A percentile compares a stretch with the other conserved stretches of the same genome.
Conservation (phyloP, 2,113 vertebrate species). For the Scatophagus argus region DNA sequence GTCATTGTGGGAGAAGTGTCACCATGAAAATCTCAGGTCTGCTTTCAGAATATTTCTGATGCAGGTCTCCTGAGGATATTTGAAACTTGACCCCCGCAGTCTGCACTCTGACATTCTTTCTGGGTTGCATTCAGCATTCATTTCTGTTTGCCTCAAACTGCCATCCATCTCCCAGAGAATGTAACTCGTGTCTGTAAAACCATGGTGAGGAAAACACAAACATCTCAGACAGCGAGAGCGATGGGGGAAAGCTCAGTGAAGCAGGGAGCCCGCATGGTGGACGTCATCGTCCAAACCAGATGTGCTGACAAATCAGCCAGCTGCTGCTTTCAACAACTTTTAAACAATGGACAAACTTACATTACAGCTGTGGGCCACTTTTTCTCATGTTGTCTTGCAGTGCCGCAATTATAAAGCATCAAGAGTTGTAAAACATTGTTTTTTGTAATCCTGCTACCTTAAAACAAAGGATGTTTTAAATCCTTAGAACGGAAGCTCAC, state of each 20-base stretch:
- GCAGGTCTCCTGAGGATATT: background rate
- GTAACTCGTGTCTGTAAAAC: constrained; percentile 44
- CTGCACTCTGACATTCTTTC: constrained; percentile 2
- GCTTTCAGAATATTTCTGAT: background rate
- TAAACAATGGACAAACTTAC: constrained; percentile 27
- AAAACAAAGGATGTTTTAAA: background rate
- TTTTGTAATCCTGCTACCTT: background rate
- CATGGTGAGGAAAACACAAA: constrained; percentile 74
- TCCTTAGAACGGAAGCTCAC: background rate
- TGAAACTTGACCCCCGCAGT: constrained; percentile 13
- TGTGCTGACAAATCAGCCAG: constrained; percentile 46
- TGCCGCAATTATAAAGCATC: background rate
- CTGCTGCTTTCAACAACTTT: constrained; percentile 32
- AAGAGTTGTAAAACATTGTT: background rate
- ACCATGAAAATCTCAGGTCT: constrained; percentile 5
- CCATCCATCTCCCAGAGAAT: constrained; percentile 27
- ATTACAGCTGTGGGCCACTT: constrained; percentile 17
- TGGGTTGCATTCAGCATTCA: background rate
- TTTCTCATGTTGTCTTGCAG: background rate
- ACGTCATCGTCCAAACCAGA: constrained; percentile 37
- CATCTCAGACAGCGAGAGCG: constrained; percentile 27
- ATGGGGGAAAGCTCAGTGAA: background rate
- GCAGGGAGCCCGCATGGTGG: background rate
- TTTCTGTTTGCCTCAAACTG: constrained; percentile 28
- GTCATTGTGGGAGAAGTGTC: background rate